These are phyloP conservation scores for Malaclemys terrapin DNA, from an alignment of 2,113 vertebrate species.

Conservation along the genomic window DNA sequence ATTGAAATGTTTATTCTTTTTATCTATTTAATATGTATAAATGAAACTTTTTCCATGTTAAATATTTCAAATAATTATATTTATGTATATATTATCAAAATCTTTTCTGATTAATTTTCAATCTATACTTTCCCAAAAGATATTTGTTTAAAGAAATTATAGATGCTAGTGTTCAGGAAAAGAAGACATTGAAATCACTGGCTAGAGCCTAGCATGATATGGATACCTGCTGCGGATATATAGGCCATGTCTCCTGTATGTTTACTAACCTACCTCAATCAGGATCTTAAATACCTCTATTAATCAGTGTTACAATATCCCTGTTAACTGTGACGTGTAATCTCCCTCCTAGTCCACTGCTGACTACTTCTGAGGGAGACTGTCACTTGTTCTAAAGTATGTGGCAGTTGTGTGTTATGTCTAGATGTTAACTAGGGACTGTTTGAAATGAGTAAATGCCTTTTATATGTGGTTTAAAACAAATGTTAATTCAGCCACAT, in stretches of 20 bases:
- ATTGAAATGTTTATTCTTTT: not conserved
- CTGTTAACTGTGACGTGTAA: not conserved
- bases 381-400: not conserved
- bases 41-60: not conserved
- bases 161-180: not conserved
- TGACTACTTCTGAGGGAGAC: not conserved
- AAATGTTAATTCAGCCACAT: not conserved
- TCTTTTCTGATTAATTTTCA: not conserved
- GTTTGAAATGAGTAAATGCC: not conserved
- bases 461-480: not conserved
- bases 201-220: accelerated
- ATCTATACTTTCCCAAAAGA: not conserved
- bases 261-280: not conserved
- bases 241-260: not conserved
- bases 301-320: not conserved
- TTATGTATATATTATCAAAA: not conserved
- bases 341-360: not conserved
- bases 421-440: not conserved
- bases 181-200: not conserved
- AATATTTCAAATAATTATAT: not conserved
- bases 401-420: not conserved
- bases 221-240: not conserved
- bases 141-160: not conserved
- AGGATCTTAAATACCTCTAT: not conserved
- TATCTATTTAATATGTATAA: accelerated